phyloP scores from a whole-genome alignment of 1,140 invertebrate genomes.

The Cepaea nemoralis region DNA sequence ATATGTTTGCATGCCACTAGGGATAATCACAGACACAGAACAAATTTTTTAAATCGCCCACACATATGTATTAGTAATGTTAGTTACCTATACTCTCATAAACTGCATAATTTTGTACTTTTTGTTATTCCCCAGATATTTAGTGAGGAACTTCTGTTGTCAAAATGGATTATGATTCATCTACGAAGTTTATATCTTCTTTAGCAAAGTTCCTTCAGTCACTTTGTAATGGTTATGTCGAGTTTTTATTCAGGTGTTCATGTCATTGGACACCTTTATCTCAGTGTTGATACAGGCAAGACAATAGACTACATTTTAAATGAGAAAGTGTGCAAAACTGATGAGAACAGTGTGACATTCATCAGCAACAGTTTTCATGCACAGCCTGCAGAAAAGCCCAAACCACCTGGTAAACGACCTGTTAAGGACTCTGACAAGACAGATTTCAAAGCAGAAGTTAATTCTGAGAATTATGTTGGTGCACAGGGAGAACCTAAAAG shows the following conservation, averaged over 20 bases:
- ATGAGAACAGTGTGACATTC: constrained; percentile 46
- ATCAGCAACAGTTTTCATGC: constrained; percentile 50
- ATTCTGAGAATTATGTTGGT: constrained; percentile 23
- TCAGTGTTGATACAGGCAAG: constrained; percentile 47
- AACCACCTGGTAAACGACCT: constrained; percentile 20
- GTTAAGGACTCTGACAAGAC: neutral
- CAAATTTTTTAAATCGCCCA: too few relatives aligned
- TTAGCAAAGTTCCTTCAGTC: constrained; percentile 45
- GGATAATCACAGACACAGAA: too few relatives aligned
- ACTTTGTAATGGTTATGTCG: constrained; percentile 46
- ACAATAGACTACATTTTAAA: constrained; percentile 47
- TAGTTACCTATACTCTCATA: neutral
- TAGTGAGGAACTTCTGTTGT: neutral
- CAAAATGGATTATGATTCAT: constrained; percentile 47
- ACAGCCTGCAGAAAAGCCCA: constrained; percentile 38
- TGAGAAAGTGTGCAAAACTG: constrained; percentile 49
- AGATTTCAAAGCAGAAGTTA: constrained; percentile 24
- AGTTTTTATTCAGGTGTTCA: constrained; percentile 45
- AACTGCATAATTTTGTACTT: neutral
- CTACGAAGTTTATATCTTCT: constrained; percentile 46
- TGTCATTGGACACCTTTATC: constrained; percentile 46
- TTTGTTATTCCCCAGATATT: neutral
- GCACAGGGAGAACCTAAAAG: constrained; percentile 27
- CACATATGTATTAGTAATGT: too few relatives aligned
- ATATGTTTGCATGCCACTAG: too few relatives aligned